Conservation (phyloP, 2,113 vertebrate species). For the Theristicus caerulescens region DNA sequence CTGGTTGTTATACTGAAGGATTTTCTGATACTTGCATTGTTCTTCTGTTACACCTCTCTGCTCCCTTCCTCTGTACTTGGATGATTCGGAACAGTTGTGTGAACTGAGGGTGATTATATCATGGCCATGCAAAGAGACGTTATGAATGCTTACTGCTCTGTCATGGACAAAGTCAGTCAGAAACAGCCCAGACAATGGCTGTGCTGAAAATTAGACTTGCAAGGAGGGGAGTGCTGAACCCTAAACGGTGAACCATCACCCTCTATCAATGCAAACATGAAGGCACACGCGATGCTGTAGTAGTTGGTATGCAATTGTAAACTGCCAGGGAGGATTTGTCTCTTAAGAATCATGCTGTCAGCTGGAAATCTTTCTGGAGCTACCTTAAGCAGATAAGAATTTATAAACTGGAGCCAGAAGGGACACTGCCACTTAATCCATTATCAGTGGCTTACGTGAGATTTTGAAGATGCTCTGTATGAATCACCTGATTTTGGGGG, state of each 20-base stretch:
- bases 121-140: not conserved
- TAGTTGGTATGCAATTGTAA: slow-evolving; percentile 46
- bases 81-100: not conserved
- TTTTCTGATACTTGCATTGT: not conserved
- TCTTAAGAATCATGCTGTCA: slow-evolving; percentile 38
- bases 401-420: slow-evolving; percentile 30
- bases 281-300: not conserved
- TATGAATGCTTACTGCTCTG: not conserved
- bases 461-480: slow-evolving; percentile 19
- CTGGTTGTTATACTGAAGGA: not conserved
- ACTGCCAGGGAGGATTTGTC: slow-evolving; percentile 48
- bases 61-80: not conserved
- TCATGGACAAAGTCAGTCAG: not conserved
- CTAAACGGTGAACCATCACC: not conserved
- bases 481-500: not conserved
- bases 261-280: slow-evolving; percentile 6
- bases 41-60: not conserved
- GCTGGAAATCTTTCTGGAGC: slow-evolving; percentile 46
- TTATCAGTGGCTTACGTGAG: not conserved
- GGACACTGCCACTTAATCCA: slow-evolving; percentile 31
- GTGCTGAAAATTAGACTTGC: slow-evolving; percentile 20
- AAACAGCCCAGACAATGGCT: not conserved
- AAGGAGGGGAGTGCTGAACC: not conserved
- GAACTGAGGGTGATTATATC: not conserved
- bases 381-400: slow-evolving; percentile 54